Conservation (phyloP, 2,113 vertebrate genomes). For the Strigops habroptila region DNA sequence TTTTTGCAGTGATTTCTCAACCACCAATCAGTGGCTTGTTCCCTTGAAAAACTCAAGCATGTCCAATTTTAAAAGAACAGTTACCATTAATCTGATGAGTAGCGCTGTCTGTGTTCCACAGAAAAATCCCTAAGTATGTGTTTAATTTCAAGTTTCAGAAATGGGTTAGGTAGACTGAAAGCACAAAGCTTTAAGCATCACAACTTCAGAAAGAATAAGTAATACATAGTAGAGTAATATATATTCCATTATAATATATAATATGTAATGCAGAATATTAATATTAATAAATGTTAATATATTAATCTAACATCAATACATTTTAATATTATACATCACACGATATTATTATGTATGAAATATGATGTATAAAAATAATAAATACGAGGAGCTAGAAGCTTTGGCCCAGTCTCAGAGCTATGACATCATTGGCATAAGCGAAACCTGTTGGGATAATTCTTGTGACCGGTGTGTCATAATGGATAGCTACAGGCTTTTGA, state of each 20-base stretch:
- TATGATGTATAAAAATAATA: not conserved
- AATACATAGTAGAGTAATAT: not conserved
- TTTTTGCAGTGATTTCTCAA: not conserved
- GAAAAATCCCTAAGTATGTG: not conserved
- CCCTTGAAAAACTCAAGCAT: not conserved
- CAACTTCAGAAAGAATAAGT: not conserved
- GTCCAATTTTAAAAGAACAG: not conserved
- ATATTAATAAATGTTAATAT: not conserved
- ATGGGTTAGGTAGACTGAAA: not conserved
- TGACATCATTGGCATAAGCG: rapidly evolving
- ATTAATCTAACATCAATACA: too few relatives aligned
- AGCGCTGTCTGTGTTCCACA: not conserved
- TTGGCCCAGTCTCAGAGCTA: not conserved
- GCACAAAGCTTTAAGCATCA: not conserved
- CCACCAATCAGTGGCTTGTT: not conserved
- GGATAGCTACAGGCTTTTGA: not conserved
- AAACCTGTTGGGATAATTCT: not conserved
- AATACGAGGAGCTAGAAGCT: not conserved
- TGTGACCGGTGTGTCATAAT: not conserved
- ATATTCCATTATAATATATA: not conserved
- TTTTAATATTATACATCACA: too few relatives aligned
- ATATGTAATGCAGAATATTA: not conserved
- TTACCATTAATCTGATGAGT: not conserved
- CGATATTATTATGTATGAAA: not conserved
- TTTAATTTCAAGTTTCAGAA: not conserved